A percentile compares a stretch with the other conserved stretches of the same genome.
Conservation (phyloP, 2,888 invertebrate species). For the Orthosia incerta region DNA sequence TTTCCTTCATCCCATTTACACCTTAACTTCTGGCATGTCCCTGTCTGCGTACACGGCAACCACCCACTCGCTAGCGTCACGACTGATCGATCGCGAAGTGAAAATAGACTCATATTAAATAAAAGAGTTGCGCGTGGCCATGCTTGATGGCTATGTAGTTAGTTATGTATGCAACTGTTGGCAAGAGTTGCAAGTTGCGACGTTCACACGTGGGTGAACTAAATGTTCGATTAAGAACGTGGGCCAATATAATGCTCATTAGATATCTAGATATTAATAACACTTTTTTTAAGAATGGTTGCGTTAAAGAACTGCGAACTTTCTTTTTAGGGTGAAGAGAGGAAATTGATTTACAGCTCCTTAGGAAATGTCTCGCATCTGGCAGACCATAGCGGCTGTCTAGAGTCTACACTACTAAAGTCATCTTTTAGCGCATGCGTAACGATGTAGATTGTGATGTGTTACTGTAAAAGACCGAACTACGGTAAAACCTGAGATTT, state of each 20-base stretch:
- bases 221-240: neutral
- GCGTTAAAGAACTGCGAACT: neutral
- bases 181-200: conserved; percentile 4
- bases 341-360: too few species aligned
- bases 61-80: conserved; percentile 30
- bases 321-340: neutral
- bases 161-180: conserved; percentile 33
- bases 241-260: neutral
- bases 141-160: neutral
- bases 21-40: conserved; percentile 32
- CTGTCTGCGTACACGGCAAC: neutral
- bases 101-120: conserved; percentile 40
- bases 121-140: conserved; percentile 12
- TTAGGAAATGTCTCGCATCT: too few species aligned
- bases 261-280: neutral
- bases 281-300: neutral
- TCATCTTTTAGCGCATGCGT: too few species aligned
- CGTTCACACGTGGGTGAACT: conserved; percentile 2
- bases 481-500: too few species aligned
- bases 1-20: neutral
- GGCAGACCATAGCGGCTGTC: too few species aligned
- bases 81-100: conserved; percentile 53
- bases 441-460: too few species aligned
- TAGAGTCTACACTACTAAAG: too few species aligned
- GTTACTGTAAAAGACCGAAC: too few species aligned